Conservation (phyloP, 1,140 invertebrate species). For the Procambarus virginalis region DNA sequence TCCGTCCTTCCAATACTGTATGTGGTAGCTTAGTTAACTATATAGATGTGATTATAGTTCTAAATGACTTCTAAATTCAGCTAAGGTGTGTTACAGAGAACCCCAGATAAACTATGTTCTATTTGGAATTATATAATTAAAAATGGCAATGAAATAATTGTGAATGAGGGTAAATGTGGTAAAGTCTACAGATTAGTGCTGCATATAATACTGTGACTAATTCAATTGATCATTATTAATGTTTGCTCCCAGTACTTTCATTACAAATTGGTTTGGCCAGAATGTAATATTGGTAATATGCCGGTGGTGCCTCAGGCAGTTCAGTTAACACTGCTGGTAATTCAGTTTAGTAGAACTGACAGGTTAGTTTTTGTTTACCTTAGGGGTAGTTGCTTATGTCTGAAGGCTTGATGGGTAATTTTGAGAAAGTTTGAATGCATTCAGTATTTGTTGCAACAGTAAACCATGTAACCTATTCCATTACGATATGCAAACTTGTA, state of each 20-base stretch:
- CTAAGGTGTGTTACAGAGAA: not conserved
- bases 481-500: not conserved
- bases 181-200: not conserved
- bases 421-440: not conserved
- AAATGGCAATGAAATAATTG: not conserved
- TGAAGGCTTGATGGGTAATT: not conserved
- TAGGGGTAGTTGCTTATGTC: not conserved
- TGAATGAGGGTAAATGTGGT: not conserved
- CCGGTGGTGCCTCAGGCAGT: not conserved
- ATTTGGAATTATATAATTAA: not conserved
- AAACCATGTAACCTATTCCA: not conserved
- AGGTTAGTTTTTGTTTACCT: constrained; percentile 2
- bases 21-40: not conserved
- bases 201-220: not conserved
- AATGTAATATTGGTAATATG: not conserved
- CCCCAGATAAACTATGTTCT: not conserved
- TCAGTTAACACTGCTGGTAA: constrained; percentile 1
- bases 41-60: not conserved
- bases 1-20: constrained; percentile 12
- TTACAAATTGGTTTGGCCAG: not conserved
- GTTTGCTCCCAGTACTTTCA: not conserved
- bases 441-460: not conserved
- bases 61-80: not conserved
- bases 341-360: not conserved
- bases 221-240: not conserved